phyloP scores from a whole-genome alignment of 2,113 vertebrate species.

The Caretta caretta region DNA sequence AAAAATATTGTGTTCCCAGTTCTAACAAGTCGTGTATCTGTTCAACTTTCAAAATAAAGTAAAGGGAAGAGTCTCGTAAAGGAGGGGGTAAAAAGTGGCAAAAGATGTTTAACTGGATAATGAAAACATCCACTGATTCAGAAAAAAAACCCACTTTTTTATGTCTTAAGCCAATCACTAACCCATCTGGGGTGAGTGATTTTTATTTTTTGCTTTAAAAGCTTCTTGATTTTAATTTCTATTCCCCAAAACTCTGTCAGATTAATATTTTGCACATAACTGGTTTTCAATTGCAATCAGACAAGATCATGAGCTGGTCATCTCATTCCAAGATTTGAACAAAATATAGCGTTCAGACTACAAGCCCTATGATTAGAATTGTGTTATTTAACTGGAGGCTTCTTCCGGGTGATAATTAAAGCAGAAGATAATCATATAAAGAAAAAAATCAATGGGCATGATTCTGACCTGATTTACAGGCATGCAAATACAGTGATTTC shows the following conservation, averaged over 20 bases:
- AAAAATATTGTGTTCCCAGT: background rate
- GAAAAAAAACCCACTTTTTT: background rate
- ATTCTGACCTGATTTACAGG: background rate
- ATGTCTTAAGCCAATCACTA: background rate
- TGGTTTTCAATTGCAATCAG: background rate
- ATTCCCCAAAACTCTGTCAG: background rate
- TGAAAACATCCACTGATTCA: background rate
- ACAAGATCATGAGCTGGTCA: background rate
- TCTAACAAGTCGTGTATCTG: background rate
- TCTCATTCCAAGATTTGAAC: background rate
- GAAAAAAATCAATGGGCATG: background rate
- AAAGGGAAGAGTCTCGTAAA: background rate
- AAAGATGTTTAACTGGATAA: background rate
- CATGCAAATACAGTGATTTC: background rate
- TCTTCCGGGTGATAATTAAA: background rate
- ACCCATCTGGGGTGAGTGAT: background rate
- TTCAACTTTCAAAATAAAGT: conserved; percentile 2
- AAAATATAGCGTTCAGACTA: background rate
- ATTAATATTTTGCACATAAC: background rate
- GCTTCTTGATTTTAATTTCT: background rate
- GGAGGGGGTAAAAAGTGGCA: background rate
- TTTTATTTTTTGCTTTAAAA: background rate
- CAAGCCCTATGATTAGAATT: background rate
- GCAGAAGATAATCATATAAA: background rate
- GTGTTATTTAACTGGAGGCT: background rate